Evolutionary conservation across 2,797 vertebrate genomes (phyloP), one percentile per base, ranked within the genome.

Genomic region (Manis javanica): DNA sequence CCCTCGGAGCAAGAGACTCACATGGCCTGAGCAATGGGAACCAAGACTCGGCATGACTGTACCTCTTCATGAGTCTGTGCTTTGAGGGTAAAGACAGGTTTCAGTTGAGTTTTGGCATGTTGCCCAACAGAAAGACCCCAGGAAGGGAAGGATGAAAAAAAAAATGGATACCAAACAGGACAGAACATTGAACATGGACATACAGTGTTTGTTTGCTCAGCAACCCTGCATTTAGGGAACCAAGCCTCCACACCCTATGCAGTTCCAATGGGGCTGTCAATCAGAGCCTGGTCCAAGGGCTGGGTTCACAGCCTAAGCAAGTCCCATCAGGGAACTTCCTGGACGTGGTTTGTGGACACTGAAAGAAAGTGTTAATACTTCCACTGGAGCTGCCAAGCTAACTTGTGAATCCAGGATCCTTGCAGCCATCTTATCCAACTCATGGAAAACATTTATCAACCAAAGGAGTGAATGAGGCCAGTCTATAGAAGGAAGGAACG

Each of bases 381-480:
- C 59, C 59, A 42, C 7, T n/a, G 53, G 74, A 42, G 87, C 2
- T 71, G 68, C 83, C 93, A 84, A 57, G 31, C 64, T 51, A 12
- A 34, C 15, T 7, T 15, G 37, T 61, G 94, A 68, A 24, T 39
- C 81, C 72, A 64, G 63, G 74, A 74, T 66, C 85, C 72, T 46
- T 19, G 57, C 0, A 1, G 90, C 46, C 96, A 82, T 61, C 63
- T 84, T 61, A 42, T 24, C 77, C 31, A 93, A 79, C 66, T 69
- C 79, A 49, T 12, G 49, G 87, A 77, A 90, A 96, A 89, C 57
- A 53, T 51, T 78, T 34, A 90, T 23, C 21, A 53, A 37, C 74
- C 74, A 87, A 93, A 90, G 72, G 49, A 77, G 29, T 3, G 46
- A 92, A 91, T 24, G 61, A 69, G 24, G 81, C 71, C 90, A 95